Conservation (phyloP, 64 coral and sea anemone genomes). For the Pachyseris speciosa region DNA sequence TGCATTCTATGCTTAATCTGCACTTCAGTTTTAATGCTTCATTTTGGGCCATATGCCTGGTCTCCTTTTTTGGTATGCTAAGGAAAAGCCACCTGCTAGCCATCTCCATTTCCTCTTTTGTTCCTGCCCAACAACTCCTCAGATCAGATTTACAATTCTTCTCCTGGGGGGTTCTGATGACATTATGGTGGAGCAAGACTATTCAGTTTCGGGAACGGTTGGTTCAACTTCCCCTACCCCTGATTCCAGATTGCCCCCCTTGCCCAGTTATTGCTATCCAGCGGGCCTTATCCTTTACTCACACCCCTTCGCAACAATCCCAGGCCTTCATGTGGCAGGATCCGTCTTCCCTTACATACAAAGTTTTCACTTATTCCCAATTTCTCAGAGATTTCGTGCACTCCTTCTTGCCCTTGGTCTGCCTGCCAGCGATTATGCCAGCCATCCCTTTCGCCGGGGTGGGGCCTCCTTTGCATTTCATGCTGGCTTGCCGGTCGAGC, state of each 20-base stretch:
- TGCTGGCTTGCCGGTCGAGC: neutral
- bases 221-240: neutral
- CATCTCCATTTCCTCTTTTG: too few relatives aligned
- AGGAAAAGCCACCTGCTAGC: too few relatives aligned
- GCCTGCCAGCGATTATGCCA: neutral
- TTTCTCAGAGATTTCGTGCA: neutral
- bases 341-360: neutral
- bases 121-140: neutral
- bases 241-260: neutral
- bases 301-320: neutral
- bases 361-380: neutral
- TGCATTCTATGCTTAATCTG: neutral
- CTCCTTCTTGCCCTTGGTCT: neutral
- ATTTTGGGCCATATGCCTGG: too few relatives aligned
- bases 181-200: slow-evolving; percentile 22
- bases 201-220: neutral
- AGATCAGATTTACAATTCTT: neutral
- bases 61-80: too few relatives aligned
- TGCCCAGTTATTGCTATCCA: neutral
- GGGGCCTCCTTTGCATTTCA: too few relatives aligned
- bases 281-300: neutral
- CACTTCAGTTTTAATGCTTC: slow-evolving; percentile 21
- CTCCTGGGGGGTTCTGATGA: neutral
- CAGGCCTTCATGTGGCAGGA: neutral
- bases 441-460: neutral